phyloP scores from a whole-genome alignment of 2,113 vertebrate species.

The Puntigrus tetrazona region DNA sequence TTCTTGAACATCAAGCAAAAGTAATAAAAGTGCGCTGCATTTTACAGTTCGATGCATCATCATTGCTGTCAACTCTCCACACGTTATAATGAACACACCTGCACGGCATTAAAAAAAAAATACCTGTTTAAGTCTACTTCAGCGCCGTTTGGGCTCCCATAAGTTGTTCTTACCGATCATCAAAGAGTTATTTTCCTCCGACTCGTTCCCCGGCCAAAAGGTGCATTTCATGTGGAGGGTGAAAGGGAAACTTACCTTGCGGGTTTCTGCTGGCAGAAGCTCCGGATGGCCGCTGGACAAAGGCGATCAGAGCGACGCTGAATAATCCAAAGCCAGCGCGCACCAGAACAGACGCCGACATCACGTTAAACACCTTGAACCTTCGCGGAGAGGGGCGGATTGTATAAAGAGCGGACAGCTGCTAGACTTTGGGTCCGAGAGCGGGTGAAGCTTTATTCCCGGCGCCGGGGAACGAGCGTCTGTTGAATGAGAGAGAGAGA shows the following conservation, averaged over 20 bases:
- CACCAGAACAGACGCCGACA: constrained; percentile 78
- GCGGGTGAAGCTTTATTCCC: constrained; percentile 21
- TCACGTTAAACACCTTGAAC: constrained; percentile 56
- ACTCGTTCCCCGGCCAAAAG: background rate
- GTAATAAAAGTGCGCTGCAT: background rate
- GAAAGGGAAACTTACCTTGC: constrained; percentile 82
- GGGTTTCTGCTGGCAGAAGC: constrained; percentile 82
- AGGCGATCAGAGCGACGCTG: constrained; percentile 82
- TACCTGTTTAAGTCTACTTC: background rate
- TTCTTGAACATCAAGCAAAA: background rate
- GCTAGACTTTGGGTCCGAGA: constrained; percentile 9
- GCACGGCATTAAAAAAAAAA: background rate
- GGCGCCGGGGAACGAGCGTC: constrained; percentile 10
- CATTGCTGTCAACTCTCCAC: background rate
- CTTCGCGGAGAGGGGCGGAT: background rate
- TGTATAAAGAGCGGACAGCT: background rate
- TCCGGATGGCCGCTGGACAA: constrained; percentile 84
- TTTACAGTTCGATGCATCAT: background rate
- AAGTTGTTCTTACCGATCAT: background rate
- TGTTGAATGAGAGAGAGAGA: background rate
- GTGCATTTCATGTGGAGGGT: background rate
- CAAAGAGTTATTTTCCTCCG: background rate
- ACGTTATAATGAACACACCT: constrained; percentile 11
- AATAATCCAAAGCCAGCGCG: constrained; percentile 83
- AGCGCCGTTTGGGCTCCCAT: background rate